Conservation (phyloP, 2,797 vertebrate species). For the Sternarchorhynchus goeldii region DNA sequence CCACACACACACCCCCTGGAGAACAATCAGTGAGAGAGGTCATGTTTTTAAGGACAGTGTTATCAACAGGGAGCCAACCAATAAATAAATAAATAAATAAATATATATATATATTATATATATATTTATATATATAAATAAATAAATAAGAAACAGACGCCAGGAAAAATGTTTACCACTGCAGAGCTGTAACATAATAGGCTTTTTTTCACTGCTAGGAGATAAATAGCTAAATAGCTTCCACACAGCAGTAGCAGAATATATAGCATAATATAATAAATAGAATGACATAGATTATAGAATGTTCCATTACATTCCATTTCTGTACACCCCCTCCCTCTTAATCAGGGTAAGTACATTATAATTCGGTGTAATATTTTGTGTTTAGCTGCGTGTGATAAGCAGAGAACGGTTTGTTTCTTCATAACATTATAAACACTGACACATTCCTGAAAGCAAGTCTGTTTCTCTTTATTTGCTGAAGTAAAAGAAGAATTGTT, state of each 20-base stretch:
- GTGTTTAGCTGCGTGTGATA: neutral
- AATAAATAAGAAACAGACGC: no score
- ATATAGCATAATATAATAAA: neutral
- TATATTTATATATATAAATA: neutral
- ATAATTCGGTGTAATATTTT: neutral
- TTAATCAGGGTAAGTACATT: neutral
- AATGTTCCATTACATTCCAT: neutral
- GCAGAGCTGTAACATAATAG: neutral
- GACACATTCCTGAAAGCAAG: no score
- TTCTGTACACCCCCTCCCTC: neutral
- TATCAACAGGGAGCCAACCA: conserved; percentile 8
- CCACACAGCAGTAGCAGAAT: neutral
- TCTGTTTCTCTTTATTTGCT: no score
- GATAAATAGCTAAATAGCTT: conserved; percentile 17
- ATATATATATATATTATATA: neutral
- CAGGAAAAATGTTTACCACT: neutral
- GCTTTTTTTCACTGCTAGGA: neutral
- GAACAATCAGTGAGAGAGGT: conserved; percentile 36
- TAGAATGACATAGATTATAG: neutral
- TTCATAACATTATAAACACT: no score
- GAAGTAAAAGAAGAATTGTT: no score
- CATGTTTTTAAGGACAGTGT: conserved; percentile 42
- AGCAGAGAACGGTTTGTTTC: neutral
- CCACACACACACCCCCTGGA: conserved; percentile 49
- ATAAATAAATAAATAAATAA: neutral